A percentile compares a stretch with the other conserved stretches of the same genome.
phyloP scores from a whole-genome alignment of 2,113 vertebrate species.

The Scomber scombrus region DNA sequence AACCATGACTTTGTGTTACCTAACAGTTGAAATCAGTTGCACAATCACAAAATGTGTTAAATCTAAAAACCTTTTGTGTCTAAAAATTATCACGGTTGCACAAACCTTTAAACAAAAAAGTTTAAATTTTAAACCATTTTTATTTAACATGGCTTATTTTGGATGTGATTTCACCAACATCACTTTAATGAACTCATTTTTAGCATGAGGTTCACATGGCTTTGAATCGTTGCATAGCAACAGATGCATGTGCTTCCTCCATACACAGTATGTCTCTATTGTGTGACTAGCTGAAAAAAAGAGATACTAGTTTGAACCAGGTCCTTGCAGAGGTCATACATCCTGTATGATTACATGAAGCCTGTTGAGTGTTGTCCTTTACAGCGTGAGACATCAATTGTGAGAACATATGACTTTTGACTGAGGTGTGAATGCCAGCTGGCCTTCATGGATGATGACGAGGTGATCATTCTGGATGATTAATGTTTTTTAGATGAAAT shows the following conservation, averaged over 20 bases:
- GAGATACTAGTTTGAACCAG: background rate
- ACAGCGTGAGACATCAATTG: background rate
- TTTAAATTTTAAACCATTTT: no score
- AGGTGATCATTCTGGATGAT: slow-evolving; percentile 31
- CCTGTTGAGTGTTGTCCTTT: slow-evolving; percentile 9
- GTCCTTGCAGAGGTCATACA: slow-evolving; percentile 14
- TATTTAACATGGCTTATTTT: background rate
- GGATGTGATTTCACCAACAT: background rate
- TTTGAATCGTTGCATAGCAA: slow-evolving; percentile 44
- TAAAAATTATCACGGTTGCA: no score
- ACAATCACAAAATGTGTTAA: no score
- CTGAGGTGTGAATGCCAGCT: slow-evolving; percentile 32
- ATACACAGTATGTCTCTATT: background rate
- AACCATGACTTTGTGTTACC: no score
- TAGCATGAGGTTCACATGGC: background rate
- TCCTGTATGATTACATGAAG: background rate
- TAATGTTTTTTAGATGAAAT: slow-evolving; percentile 27
- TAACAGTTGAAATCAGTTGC: no score
- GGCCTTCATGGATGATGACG: slow-evolving; percentile 25
- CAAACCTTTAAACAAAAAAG: no score
- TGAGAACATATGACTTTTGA: slow-evolving; percentile 30
- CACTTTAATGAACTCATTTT: background rate
- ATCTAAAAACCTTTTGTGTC: no score
- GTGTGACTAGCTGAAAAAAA: background rate
- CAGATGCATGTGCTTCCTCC: background rate